These are phyloP conservation scores for Sorex araneus DNA, from an alignment of 2,113 vertebrate genomes.

Conservation along the genomic window DNA sequence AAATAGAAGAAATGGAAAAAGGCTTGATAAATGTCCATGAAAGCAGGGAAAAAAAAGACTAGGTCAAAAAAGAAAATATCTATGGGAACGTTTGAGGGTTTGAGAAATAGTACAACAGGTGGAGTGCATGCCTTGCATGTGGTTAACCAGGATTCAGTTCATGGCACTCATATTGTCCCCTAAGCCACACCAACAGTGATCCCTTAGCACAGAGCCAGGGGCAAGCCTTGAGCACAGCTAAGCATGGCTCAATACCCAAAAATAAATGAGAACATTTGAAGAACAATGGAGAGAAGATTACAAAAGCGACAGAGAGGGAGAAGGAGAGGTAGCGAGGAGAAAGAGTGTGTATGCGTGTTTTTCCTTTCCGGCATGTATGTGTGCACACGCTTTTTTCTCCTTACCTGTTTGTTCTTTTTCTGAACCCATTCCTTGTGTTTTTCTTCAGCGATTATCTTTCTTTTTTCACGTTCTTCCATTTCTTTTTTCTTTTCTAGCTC, in stretches of 20 bases:
- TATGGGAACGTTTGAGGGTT: not conserved
- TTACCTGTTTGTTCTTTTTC: conserved; percentile 93
- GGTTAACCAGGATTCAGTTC: not conserved
- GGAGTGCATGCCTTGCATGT: not conserved
- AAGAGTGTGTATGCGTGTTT: too few species aligned
- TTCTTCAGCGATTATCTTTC: conserved; percentile 90
- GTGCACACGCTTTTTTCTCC: not conserved
- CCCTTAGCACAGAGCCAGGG: not conserved
- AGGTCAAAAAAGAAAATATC: conserved; percentile 21
- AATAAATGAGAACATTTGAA: not conserved
- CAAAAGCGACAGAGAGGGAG: not conserved
- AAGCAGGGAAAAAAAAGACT: not conserved
- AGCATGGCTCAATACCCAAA: not conserved
- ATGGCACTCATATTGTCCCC: not conserved
- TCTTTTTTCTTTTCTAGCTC: conserved; percentile 89
- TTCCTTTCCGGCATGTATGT: too few species aligned
- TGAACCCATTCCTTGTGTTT: conserved; percentile 94
- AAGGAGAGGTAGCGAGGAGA: too few species aligned
- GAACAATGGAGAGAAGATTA: not conserved
- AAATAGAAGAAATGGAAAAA: not conserved
- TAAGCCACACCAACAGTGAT: not conserved
- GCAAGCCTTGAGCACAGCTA: not conserved
- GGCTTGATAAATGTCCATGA: not conserved
- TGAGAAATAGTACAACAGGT: too few species aligned
- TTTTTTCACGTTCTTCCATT: conserved; percentile 89